Conservation (phyloP, 1,140 invertebrate genomes). For the Camponotus vicinus region DNA sequence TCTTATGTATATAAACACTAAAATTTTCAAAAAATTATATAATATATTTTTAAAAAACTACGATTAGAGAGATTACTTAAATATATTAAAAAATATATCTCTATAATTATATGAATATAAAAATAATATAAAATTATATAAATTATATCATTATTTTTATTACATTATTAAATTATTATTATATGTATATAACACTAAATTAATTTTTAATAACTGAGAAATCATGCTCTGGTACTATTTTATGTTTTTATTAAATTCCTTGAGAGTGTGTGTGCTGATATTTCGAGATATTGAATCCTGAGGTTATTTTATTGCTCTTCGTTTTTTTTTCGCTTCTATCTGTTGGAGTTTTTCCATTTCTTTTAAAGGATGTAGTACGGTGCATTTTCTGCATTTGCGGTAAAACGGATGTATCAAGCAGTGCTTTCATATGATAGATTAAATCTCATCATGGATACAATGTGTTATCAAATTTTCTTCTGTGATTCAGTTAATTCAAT, state of each 20-base stretch:
- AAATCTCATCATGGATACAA: not conserved
- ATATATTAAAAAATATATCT: too few relatives aligned
- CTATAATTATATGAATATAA: too few relatives aligned
- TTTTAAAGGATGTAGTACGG: not conserved
- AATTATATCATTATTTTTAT: too few relatives aligned
- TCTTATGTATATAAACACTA: too few relatives aligned
- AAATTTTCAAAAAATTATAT: too few relatives aligned
- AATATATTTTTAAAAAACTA: too few relatives aligned
- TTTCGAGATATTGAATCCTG: not conserved
- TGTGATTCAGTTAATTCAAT: not conserved
- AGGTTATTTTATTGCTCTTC: not conserved
- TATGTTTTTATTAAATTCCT: not conserved
- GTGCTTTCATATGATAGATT: constrained; percentile 7
- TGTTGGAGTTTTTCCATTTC: constrained; percentile 3
- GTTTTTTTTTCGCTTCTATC: not conserved
- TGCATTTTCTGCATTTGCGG: not conserved
- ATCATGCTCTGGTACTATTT: not conserved
- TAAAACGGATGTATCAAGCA: constrained; percentile 12
- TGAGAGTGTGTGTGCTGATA: too few relatives aligned
- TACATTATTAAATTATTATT: too few relatives aligned
- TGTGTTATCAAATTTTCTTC: not conserved
- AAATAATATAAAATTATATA: too few relatives aligned
- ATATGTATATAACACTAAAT: not conserved
- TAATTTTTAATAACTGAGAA: not conserved
- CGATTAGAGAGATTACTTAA: too few relatives aligned